A percentile compares a stretch with the other conserved stretches of the same genome.
Conservation (phyloP, 1,140 invertebrate genomes). For the Drosophila lowei region DNA sequence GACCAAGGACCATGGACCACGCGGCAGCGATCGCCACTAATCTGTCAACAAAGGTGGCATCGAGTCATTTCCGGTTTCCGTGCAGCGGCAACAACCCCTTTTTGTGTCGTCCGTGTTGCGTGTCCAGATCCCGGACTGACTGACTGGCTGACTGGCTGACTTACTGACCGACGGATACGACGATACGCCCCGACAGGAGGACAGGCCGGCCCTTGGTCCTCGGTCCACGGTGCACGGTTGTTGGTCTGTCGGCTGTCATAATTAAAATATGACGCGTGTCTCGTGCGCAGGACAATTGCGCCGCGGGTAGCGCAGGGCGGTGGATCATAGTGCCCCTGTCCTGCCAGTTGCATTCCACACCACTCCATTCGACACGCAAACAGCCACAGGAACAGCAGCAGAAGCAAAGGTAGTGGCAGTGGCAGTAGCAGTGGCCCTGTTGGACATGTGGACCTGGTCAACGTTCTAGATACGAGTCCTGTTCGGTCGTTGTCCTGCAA, state of each 20-base stretch:
- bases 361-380: slow-evolving; percentile 51
- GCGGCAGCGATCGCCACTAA: slow-evolving; percentile 61
- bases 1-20: no score
- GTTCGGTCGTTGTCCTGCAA: slow-evolving; percentile 45
- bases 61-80: slow-evolving; percentile 67
- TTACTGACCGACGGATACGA: slow-evolving; percentile 25
- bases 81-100: slow-evolving; percentile 44
- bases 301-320: slow-evolving; percentile 24
- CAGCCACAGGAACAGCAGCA: slow-evolving; percentile 13
- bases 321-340: slow-evolving; percentile 6
- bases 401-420: slow-evolving; percentile 9
- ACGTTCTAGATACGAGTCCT: slow-evolving; percentile 8
- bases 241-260: slow-evolving; percentile 69
- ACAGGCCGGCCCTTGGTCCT: slow-evolving; percentile 22
- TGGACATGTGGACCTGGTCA: slow-evolving; percentile 29
- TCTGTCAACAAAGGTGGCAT: slow-evolving; percentile 73
- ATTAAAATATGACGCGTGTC: slow-evolving; percentile 82
- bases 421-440: background rate
- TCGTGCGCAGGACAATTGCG: slow-evolving; percentile 69
- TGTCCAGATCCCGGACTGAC: slow-evolving; percentile 42
- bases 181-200: slow-evolving; percentile 37
- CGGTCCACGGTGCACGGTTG: background rate
- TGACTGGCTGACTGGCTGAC: slow-evolving; percentile 44
- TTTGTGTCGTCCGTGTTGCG: slow-evolving; percentile 25
- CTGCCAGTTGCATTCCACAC: slow-evolving; percentile 37